Conservation (phyloP, 53 echinoderm and acorn worm genomes). For the Echinarachnius parma region DNA sequence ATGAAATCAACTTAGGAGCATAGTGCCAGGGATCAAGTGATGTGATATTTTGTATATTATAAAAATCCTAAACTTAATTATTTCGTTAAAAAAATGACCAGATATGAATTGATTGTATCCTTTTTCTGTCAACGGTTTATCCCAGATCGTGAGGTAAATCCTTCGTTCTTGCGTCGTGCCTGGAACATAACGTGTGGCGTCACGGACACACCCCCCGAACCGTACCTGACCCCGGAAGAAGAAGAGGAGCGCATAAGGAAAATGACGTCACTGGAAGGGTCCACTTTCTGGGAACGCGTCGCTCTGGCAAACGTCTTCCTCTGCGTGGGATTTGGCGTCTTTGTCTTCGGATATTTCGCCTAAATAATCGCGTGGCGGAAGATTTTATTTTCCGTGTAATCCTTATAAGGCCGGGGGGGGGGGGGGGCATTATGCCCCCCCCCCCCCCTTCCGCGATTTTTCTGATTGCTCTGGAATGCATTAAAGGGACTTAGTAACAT, state of each 20-base stretch:
- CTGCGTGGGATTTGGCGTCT: constrained; percentile 54
- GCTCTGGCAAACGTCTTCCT: constrained; percentile 34
- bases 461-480: no score
- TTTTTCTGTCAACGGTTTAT: no score
- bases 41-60: no score
- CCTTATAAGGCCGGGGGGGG: no score
- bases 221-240: constrained; percentile 62
- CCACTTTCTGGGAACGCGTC: constrained; percentile 57
- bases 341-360: constrained; percentile 59
- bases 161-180: constrained; percentile 45
- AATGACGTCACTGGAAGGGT: constrained; percentile 67
- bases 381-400: neutral
- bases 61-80: no score
- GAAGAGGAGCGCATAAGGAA: constrained; percentile 17
- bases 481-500: no score
- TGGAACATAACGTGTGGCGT: constrained; percentile 65
- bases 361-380: constrained; percentile 2
- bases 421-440: no score
- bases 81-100: no score
- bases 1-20: no score
- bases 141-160: constrained; percentile 20
- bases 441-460: no score
- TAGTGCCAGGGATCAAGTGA: no score
- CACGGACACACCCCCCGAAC: constrained; percentile 19
- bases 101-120: no score